Base-by-base conservation (phyloP, 2,797 vertebrate species). In the Anisognathus igniventris region DNA sequence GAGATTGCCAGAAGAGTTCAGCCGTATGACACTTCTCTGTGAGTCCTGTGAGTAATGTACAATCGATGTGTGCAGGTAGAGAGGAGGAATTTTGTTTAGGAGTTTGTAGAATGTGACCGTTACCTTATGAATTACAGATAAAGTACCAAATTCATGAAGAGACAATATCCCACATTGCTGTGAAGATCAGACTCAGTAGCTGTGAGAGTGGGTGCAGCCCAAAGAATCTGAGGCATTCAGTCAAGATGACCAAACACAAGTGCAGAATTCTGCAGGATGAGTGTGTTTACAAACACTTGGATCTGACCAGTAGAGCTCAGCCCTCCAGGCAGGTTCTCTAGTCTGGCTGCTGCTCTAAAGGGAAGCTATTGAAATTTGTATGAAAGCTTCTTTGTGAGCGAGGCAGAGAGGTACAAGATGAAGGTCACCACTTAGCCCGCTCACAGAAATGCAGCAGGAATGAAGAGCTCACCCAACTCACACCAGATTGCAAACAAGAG, bases 291-390 rank as follows among this genome's bases (percentile, higher is more conserved):
- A 86, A 86, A 77, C 81, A 70, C 70, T 87, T 88, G 54, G 40
- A 10, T 70, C 16, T 50, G 73, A 78, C 68, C 28, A 51, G 58
- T 35, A 28, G 78, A 44, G 56, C 68, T 51, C 39, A 86, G 58
- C 79, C 79, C 75, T 91, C 33, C 54, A 77, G 73, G 85, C 89
- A 22, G 6, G 73, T 89, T 72, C 68, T 92, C 8, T 44, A 42
- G 27, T 53, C 62, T 91, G 88, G 27, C 82, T 91, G 73, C 82
- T 94, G 58, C 78, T 96, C 31, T 75, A 18, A 84, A 83, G 73
- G 22, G 39, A 50, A 92, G 78, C 79, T 57, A 70, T 9, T 88
- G 87, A 92, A 93, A 96, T 88, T 60, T 78, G 58, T 87, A 60
- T 85, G 87, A 86, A 90, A 91, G 66, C 73, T 70, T 33, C 85